Conservation (phyloP, 92 coral and sea anemone species). For the Phenganax subtilis region DNA sequence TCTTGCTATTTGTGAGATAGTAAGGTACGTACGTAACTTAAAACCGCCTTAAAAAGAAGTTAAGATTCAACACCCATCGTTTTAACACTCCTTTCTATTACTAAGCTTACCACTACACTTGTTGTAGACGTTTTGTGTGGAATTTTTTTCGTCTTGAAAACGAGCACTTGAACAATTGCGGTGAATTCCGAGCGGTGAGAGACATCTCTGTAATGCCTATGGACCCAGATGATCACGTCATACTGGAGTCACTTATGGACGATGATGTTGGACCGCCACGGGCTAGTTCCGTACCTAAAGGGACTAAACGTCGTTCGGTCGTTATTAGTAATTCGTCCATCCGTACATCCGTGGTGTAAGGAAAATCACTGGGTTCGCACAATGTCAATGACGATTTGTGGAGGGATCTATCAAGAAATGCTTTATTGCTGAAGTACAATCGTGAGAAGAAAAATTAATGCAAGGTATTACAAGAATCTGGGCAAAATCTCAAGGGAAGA, state of each 20-base stretch:
- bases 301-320: slow-evolving; percentile 4
- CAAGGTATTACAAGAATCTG: too few species aligned
- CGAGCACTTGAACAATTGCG: slow-evolving; percentile 96
- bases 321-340: slow-evolving; percentile 11
- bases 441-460: too few species aligned
- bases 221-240: slow-evolving; percentile 71
- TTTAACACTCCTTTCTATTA: too few species aligned
- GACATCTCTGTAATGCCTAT: slow-evolving; percentile 95
- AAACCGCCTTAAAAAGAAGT: too few species aligned
- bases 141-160: slow-evolving; percentile 96
- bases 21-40: slow-evolving; percentile 53
- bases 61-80: too few species aligned
- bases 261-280: slow-evolving; percentile 46
- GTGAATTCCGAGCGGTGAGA: slow-evolving; percentile 96
- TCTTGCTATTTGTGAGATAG: slow-evolving; percentile 84
- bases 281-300: neutral
- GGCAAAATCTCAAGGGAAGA: too few species aligned
- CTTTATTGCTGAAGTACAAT: too few species aligned
- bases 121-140: slow-evolving; percentile 90
- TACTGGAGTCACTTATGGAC: slow-evolving; percentile 84
- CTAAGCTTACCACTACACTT: neutral
- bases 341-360: neutral
- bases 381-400: too few species aligned
- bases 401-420: too few species aligned
- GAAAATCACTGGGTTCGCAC: too few species aligned